Percentiles rank a stretch among this genome's conserved stretches.
Conservation (phyloP, 92 coral and sea anemone species). For the Blastomussa wellsi region DNA sequence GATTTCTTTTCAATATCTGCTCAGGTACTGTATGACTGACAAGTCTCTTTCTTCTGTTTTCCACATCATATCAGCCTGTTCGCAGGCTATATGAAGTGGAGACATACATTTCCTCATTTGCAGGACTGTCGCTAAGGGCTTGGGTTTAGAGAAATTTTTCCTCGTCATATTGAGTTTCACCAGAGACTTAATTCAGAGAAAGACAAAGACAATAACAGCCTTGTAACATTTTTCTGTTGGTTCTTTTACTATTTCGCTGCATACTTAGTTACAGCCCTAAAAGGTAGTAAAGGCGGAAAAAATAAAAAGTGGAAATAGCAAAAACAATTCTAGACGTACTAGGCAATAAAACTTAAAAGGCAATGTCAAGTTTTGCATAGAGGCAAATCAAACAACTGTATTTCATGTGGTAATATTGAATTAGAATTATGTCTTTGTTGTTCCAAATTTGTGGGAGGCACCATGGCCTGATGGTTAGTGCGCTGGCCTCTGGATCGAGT, state of each 20-base stretch:
- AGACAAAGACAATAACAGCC: not conserved
- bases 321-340: too few species aligned
- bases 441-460: too few species aligned
- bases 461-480: too few species aligned
- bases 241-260: not conserved
- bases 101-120: too few species aligned
- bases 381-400: not conserved
- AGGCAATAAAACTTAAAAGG: too few species aligned
- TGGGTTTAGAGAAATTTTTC: not conserved
- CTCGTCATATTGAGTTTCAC: not conserved
- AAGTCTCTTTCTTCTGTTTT: not conserved
- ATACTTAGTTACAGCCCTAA: too few species aligned
- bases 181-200: not conserved
- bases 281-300: too few species aligned
- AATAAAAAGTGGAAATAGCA: too few species aligned
- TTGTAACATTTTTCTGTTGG: not conserved
- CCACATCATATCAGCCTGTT: too few species aligned
- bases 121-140: not conserved
- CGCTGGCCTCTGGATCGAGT: too few species aligned
- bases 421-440: not conserved
- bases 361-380: too few species aligned
- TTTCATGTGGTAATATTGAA: not conserved
- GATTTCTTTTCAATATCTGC: constrained; percentile 99
- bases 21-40: constrained; percentile 60
- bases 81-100: too few species aligned